These are phyloP conservation scores for Pycnonotus jocosus DNA, from an alignment of 2,113 vertebrate species.

Conservation along the genomic window DNA sequence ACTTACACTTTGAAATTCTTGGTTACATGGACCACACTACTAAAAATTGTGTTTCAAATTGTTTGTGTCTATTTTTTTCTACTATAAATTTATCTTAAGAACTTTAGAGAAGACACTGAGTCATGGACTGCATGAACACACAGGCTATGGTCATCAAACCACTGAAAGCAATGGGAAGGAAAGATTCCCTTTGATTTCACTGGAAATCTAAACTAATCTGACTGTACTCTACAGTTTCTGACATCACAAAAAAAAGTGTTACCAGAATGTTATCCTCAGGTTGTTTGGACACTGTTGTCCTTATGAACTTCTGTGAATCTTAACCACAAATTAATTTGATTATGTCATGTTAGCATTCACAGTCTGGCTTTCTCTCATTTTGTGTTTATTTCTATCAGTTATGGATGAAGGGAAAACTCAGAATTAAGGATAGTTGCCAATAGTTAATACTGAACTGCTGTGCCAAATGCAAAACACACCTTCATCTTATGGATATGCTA, in stretches of 20 bases:
- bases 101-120: neutral
- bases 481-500: neutral
- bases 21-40: neutral
- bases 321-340: neutral
- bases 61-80: neutral
- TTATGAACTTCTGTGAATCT: neutral
- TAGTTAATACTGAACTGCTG: neutral
- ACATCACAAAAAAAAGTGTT: neutral
- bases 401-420: neutral
- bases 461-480: neutral
- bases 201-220: neutral
- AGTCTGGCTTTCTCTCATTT: neutral
- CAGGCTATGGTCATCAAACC: neutral
- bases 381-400: neutral
- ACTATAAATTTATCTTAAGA: neutral
- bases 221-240: rapidly evolving
- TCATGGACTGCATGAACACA: neutral
- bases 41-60: neutral
- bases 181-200: neutral
- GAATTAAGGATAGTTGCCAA: neutral
- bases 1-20: neutral
- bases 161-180: neutral
- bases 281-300: neutral
- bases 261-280: neutral
- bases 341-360: neutral